Percentiles rank a stretch among this genome's conserved stretches.
Evolutionary conservation across 2,113 vertebrate species (phyloP).

Genomic region (Orientallactaga bullata): DNA sequence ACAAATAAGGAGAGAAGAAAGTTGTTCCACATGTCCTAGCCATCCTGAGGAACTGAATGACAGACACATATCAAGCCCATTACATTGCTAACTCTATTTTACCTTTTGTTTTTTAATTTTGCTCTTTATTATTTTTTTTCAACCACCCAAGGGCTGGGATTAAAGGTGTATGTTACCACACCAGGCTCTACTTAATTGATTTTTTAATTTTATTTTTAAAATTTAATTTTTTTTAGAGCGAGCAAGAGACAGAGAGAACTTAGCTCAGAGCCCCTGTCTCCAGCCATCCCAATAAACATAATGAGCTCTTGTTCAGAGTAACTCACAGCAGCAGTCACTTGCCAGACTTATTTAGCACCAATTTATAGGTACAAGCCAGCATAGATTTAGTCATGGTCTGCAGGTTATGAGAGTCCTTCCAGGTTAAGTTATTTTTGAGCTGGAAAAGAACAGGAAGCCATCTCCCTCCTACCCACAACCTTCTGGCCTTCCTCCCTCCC

Average conservation of each 20-base stretch:
- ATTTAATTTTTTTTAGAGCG: no score
- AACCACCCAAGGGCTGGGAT: no score
- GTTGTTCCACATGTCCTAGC: background rate
- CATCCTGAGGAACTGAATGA: background rate
- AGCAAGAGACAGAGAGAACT: no score
- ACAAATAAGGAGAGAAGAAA: background rate
- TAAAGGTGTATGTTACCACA: no score
- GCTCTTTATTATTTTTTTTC: no score
- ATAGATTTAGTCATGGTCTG: background rate
- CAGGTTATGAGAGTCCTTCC: background rate
- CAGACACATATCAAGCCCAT: background rate
- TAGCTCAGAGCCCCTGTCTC: background rate
- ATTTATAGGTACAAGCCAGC: background rate
- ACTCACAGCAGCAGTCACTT: background rate
- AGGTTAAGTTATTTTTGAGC: background rate
- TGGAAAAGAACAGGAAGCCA: conserved; percentile 18
- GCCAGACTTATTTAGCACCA: background rate
- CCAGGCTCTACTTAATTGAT: no score
- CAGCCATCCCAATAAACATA: background rate
- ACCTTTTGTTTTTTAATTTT: no score
- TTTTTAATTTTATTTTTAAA: no score
- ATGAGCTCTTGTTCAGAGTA: background rate
- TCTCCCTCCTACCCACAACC: background rate
- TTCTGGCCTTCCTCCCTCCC: background rate
- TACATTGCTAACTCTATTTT: background rate